Evolutionary conservation across 2,888 invertebrate genomes (phyloP).

Genomic region (Pristionchus entomophagus): DNA sequence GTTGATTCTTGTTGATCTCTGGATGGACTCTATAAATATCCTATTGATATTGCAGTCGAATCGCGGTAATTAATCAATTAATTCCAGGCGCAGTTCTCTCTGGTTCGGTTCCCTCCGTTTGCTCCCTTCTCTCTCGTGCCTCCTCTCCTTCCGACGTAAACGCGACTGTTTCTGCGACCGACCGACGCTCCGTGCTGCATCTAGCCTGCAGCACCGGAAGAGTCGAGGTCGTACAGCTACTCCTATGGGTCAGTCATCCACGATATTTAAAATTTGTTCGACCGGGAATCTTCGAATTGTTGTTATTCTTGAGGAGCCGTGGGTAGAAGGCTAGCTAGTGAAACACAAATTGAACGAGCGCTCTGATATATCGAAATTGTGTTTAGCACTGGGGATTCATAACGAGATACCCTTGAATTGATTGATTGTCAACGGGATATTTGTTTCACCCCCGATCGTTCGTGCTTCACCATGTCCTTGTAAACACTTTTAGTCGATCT

Average conservation of each 20-base stretch:
- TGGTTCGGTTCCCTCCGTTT: slow-evolving; percentile 76
- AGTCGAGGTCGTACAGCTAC: slow-evolving; percentile 85
- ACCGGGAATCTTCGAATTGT: neutral
- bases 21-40: no score
- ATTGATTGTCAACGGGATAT: no score
- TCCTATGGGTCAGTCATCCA: slow-evolving; percentile 88
- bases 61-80: no score
- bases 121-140: slow-evolving; percentile 78
- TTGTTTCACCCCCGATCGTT: no score
- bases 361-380: no score
- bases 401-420: no score
- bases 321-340: no score
- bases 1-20: no score
- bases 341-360: neutral
- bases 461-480: no score
- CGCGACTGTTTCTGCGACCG: slow-evolving; percentile 84
- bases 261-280: neutral
- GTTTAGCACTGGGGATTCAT: no score
- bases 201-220: slow-evolving; percentile 83
- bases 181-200: slow-evolving; percentile 88
- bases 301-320: neutral
- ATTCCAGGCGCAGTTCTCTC: slow-evolving; percentile 80
- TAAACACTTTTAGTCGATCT: no score
- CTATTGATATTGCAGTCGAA: no score
- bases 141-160: slow-evolving; percentile 85